Conservation (phyloP, 2,797 vertebrate species). For the Phrynocephalus forsythii region DNA sequence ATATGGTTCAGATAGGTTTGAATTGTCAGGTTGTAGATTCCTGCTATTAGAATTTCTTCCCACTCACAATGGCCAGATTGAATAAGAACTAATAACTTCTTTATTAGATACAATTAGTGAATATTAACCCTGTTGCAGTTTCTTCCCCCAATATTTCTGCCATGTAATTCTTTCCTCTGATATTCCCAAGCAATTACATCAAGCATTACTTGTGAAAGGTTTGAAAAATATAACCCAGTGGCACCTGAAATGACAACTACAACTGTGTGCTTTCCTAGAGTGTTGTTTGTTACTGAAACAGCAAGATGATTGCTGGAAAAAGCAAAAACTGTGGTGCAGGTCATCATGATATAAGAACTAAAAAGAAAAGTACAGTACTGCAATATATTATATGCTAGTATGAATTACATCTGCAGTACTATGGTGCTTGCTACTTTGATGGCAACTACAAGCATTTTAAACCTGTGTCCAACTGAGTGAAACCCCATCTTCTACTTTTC, state of each 20-base stretch:
- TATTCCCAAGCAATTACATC: neutral
- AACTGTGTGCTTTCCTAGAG: neutral
- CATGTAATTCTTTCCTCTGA: neutral
- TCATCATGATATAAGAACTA: neutral
- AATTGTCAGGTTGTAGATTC: conserved; percentile 5
- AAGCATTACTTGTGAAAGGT: neutral
- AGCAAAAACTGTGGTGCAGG: neutral
- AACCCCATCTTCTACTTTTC: neutral
- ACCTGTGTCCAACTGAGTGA: neutral
- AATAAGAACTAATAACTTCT: neutral
- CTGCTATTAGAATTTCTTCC: conserved; percentile 21
- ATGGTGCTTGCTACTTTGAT: neutral
- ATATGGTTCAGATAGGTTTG: neutral
- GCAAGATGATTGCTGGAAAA: neutral
- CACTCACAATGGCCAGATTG: neutral
- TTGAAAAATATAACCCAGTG: neutral
- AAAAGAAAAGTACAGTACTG: neutral
- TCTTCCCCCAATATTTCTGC: neutral
- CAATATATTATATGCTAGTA: too few species aligned
- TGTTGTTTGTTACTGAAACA: neutral
- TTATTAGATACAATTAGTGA: neutral
- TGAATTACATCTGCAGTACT: neutral
- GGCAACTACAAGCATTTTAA: neutral
- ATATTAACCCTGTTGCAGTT: neutral
- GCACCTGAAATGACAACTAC: neutral